A percentile compares a stretch with the other conserved stretches of the same genome.
Evolutionary conservation across 2,113 vertebrate species (phyloP).

Genomic region (Panurus biarmicus): DNA sequence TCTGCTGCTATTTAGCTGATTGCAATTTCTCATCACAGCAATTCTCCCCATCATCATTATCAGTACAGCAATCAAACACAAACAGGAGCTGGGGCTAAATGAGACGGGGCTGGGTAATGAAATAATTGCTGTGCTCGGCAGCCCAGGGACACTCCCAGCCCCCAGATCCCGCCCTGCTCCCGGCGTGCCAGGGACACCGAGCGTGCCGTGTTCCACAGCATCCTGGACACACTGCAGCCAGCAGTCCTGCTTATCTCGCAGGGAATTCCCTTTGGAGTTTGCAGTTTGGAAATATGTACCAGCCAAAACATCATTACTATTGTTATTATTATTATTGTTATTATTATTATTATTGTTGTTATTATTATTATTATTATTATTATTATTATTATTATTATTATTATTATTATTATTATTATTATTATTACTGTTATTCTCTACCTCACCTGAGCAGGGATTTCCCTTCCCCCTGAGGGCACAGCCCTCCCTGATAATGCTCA

Average conservation of each 20-base stretch:
- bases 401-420: not conserved
- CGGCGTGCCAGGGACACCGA: not conserved
- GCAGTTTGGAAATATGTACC: not conserved
- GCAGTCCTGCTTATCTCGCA: not conserved
- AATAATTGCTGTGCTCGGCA: slow-evolving; percentile 49
- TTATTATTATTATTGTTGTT: too few relatives aligned
- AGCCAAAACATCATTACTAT: not conserved
- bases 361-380: not conserved
- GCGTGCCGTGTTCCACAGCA: not conserved
- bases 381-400: not conserved
- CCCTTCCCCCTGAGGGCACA: fast-evolving
- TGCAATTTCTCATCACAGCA: slow-evolving; percentile 63
- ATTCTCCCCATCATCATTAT: slow-evolving; percentile 65
- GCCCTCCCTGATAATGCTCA: fast-evolving
- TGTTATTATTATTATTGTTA: too few relatives aligned
- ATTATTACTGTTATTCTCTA: not conserved
- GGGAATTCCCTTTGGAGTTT: not conserved
- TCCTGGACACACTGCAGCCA: not conserved
- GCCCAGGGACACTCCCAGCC: slow-evolving; percentile 38
- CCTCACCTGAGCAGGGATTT: not conserved
- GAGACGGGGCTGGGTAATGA: slow-evolving; percentile 54
- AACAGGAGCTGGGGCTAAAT: slow-evolving; percentile 61
- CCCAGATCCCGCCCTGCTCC: slow-evolving; percentile 19
- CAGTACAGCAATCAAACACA: slow-evolving; percentile 60
- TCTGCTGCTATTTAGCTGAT: slow-evolving; percentile 59